Evolutionary conservation across 1,140 invertebrate species (phyloP).

Genomic region (Andrena cerasifolii): DNA sequence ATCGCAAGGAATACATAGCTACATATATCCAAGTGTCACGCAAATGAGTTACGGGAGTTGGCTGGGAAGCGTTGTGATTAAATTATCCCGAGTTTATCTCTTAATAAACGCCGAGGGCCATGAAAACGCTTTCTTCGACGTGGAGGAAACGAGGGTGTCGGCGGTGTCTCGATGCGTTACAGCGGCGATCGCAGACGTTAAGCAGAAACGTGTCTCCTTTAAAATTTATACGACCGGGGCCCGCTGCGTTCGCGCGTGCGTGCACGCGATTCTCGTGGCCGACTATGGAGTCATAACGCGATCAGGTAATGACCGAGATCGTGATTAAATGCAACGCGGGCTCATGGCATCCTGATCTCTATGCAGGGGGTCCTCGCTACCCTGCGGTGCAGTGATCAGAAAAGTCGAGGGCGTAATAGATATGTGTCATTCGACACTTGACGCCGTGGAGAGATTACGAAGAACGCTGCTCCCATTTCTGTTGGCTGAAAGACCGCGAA

Average conservation of each 20-base stretch:
- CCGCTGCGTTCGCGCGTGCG: not conserved
- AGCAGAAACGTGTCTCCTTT: constrained; percentile 26
- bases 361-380: not conserved
- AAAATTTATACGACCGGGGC: constrained; percentile 49
- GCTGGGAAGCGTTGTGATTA: constrained; percentile 1
- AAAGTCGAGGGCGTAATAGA: no score
- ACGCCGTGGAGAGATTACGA: no score
- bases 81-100: constrained; percentile 42
- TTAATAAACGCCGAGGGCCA: constrained; percentile 5
- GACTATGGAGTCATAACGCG: constrained; percentile 54
- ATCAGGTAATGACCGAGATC: constrained; percentile 55
- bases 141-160: not conserved
- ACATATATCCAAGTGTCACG: not conserved
- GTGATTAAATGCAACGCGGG: constrained; percentile 58
- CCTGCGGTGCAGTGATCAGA: no score
- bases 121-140: constrained; percentile 26
- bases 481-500: no score
- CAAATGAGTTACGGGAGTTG: not conserved
- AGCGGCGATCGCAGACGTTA: constrained; percentile 22
- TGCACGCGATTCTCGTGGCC: constrained; percentile 7
- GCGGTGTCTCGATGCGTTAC: not conserved
- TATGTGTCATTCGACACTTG: no score
- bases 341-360: constrained; percentile 15
- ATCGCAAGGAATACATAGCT: not conserved
- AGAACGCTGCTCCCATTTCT: no score